Evolutionary conservation across 2,888 invertebrate species (phyloP).

Genomic region (Drosophila engyochracea): DNA sequence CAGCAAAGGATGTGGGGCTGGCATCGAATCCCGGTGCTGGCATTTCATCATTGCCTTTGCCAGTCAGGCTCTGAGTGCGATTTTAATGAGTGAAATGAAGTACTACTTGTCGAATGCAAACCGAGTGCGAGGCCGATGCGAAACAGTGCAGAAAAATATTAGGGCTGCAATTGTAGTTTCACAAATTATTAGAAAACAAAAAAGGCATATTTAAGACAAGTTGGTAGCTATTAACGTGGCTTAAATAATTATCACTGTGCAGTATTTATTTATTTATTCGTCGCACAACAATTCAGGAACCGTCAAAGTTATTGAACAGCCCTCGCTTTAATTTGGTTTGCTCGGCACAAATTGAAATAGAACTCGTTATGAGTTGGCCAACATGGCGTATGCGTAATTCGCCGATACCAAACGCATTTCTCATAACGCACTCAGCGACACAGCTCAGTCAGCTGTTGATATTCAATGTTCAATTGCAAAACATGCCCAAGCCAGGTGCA

Average conservation of each 20-base stretch:
- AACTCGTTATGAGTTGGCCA: not conserved
- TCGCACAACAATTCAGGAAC: not conserved
- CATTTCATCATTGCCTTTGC: conserved; percentile 57
- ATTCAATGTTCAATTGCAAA: conserved; percentile 4
- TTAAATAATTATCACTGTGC: not conserved
- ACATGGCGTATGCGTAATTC: conserved; percentile 47
- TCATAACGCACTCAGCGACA: conserved; percentile 31
- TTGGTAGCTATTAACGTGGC: not conserved
- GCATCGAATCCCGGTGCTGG: conserved; percentile 31
- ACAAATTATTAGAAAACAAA: not conserved
- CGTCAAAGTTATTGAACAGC: not conserved
- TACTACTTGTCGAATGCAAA: conserved; percentile 53
- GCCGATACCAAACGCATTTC: not conserved
- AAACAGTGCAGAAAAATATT: conserved; percentile 1
- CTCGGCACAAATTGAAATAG: not conserved
- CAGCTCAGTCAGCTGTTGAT: not conserved
- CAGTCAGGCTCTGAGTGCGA: conserved; percentile 46
- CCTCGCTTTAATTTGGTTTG: conserved; percentile 8
- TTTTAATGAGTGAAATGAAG: conserved; percentile 72
- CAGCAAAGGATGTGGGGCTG: not conserved
- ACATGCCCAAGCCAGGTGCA: not conserved
- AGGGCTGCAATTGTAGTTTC: conserved; percentile 7
- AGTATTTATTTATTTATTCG: not conserved
- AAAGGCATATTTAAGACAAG: not conserved
- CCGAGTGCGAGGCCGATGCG: conserved; percentile 12